These are phyloP conservation scores for Columba guinea DNA, from an alignment of 2,797 vertebrate genomes.

Conservation along the genomic window DNA sequence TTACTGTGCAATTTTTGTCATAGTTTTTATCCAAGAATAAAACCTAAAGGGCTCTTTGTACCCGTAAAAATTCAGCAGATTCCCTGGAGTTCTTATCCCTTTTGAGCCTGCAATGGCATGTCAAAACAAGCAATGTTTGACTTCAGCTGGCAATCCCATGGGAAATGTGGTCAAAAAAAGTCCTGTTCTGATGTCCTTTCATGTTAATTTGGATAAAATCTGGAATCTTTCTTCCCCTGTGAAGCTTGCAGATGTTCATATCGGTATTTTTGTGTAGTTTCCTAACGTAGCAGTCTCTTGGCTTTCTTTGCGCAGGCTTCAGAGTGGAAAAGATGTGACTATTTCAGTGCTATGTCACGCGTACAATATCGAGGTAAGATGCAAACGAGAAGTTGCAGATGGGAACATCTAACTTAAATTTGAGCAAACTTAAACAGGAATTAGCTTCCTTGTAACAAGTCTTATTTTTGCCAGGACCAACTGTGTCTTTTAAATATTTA, in stretches of 20 bases:
- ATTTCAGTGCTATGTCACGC: not conserved
- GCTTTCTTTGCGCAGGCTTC: conserved; percentile 34
- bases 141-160: conserved; percentile 25
- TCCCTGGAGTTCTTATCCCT: conserved; percentile 14
- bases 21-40: conserved; percentile 21
- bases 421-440: conserved; percentile 4
- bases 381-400: not conserved
- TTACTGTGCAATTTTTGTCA: conserved; percentile 29
- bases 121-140: not conserved
- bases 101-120: conserved; percentile 19
- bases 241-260: conserved; percentile 33
- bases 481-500: conserved; percentile 47
- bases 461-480: conserved; percentile 44
- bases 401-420: not conserved
- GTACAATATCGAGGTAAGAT: not conserved
- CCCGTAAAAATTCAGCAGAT: not conserved
- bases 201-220: conserved; percentile 41
- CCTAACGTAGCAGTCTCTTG: not conserved
- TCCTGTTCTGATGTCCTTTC: conserved; percentile 1
- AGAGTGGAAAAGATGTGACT: not conserved
- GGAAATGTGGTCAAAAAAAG: conserved; percentile 29
- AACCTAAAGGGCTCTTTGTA: conserved; percentile 54
- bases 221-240: conserved; percentile 14
- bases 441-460: conserved; percentile 17
- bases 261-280: not conserved